phyloP scores from a whole-genome alignment of 2,113 vertebrate genomes.

The Amazona vittata region DNA sequence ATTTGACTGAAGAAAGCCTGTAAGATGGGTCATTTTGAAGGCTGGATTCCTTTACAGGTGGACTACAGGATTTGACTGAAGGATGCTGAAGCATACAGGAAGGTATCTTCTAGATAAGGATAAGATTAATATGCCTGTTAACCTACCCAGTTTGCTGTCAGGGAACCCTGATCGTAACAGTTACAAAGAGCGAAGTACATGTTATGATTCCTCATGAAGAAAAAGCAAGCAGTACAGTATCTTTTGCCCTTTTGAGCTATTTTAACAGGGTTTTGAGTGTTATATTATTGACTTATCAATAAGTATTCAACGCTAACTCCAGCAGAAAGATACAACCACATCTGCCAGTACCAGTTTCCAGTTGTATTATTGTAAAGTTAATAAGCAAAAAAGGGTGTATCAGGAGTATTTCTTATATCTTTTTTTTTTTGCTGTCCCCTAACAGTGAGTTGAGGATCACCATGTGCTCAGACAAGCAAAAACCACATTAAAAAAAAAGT shows the following conservation, averaged over 20 bases:
- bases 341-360: background rate
- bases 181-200: background rate
- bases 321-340: background rate
- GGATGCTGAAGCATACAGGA: background rate
- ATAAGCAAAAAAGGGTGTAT: background rate
- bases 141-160: background rate
- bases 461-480: slow-evolving; percentile 25
- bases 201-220: background rate
- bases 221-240: background rate
- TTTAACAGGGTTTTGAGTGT: background rate
- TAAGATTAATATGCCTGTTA: background rate
- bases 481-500: background rate
- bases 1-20: background rate
- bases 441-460: background rate
- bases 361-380: background rate
- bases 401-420: background rate
- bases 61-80: background rate
- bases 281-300: background rate
- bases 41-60: background rate
- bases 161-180: background rate
- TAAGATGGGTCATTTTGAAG: background rate
- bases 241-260: background rate
- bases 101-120: background rate
- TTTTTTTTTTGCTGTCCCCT: background rate
- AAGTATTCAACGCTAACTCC: background rate